phyloP scores from a whole-genome alignment of 2,888 invertebrate genomes.

The Icerya purchasi region DNA sequence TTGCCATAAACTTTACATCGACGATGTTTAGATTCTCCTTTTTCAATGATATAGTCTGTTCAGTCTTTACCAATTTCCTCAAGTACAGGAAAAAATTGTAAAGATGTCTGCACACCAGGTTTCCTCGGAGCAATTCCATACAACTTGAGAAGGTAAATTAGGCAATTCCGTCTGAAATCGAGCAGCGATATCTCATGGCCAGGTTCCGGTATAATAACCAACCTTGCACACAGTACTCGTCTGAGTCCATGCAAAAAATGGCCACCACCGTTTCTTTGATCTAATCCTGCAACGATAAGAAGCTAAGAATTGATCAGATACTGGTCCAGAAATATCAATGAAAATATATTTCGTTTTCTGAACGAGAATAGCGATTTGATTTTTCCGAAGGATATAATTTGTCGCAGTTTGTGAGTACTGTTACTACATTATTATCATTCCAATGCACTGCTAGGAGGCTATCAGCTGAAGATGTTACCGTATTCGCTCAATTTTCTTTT shows the following conservation, averaged over 20 bases:
- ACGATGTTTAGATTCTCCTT: background rate
- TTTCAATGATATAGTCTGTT: background rate
- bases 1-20: background rate
- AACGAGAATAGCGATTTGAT: too few relatives aligned
- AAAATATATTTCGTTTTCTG: too few relatives aligned
- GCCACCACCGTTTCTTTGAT: background rate
- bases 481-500: background rate
- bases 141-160: background rate
- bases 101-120: background rate
- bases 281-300: background rate
- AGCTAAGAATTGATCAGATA: background rate
- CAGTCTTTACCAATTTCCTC: background rate
- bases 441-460: background rate
- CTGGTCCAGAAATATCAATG: background rate
- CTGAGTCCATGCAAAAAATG: background rate
- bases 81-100: background rate
- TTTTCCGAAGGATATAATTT: background rate
- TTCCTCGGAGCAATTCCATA: background rate
- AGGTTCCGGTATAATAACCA: background rate
- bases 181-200: background rate
- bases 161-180: background rate
- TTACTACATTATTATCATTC: background rate
- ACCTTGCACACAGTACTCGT: background rate
- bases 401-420: background rate
- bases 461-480: too few relatives aligned